Evolutionary conservation across 2,888 invertebrate genomes (phyloP).

Genomic region (Merodon equestris): DNA sequence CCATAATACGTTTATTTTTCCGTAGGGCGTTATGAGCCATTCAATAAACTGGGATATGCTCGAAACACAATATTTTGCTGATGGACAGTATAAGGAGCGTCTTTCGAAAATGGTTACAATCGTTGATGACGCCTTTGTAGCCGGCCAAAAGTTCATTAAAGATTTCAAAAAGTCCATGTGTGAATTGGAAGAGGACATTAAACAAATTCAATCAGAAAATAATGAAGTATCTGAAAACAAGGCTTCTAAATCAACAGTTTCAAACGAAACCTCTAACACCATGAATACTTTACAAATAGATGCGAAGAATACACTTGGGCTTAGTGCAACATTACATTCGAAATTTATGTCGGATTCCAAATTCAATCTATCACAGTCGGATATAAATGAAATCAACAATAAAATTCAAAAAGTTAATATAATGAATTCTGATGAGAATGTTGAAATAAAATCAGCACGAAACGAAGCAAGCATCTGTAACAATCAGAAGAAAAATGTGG

Average conservation of each 20-base stretch:
- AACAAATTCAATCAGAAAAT: conserved; percentile 60
- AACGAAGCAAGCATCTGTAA: neutral
- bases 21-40: conserved; percentile 94
- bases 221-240: neutral
- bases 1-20: conserved; percentile 58
- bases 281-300: conserved; percentile 70
- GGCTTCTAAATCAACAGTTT: neutral
- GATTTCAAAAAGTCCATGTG: conserved; percentile 81
- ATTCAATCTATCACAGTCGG: conserved; percentile 78
- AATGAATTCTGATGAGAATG: no score
- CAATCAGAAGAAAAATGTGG: neutral
- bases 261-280: conserved; percentile 72
- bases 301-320: conserved; percentile 76
- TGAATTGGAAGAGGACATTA: conserved; percentile 78
- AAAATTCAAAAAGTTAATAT: conserved; percentile 5
- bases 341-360: conserved; percentile 79
- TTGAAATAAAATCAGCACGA: neutral
- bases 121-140: conserved; percentile 86
- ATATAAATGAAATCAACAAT: conserved; percentile 80
- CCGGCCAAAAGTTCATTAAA: conserved; percentile 87
- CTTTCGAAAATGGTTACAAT: conserved; percentile 92
- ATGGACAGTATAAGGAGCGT: conserved; percentile 89
- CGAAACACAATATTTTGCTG: conserved; percentile 91
- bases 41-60: conserved; percentile 96
- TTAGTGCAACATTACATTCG: conserved; percentile 78